Base-by-base conservation (phyloP, 2,888 invertebrate genomes). In the Pachydiplax longipennis region DNA sequence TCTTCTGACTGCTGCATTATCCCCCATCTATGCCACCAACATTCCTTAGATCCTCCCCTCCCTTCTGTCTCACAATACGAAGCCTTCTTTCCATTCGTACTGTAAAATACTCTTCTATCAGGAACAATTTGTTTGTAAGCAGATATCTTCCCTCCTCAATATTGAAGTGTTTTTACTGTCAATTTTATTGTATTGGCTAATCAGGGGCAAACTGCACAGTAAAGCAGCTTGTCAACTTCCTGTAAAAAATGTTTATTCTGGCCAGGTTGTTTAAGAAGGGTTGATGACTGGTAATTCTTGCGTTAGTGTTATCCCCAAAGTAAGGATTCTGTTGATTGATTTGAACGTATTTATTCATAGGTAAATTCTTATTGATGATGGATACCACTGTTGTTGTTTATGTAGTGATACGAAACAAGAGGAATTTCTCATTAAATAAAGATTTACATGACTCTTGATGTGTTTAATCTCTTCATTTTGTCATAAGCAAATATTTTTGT, bases 311-410 rank as follows among this genome's bases (percentile, higher is more conserved):
- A 61, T 87, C 61, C 58, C n/a, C 37, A 22, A 61, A 87, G 44
- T 87, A 87, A 87, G 61, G 87, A 61, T 87, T 87, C 37, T 61
- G 87, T 87, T 87, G 61, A 61, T 87, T 87, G 61, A 87, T 61
- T 87, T 87, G 87, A 87, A 61, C n/a, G n/a, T 61, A 61, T 37
- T 87, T 65, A 87, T 87, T 87, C 37, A 48, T 87, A 73, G 31
- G 73, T 73, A 73, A 73, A 73, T 73, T 73, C 73, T 25, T 73
- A 73, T 73, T 73, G 73, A 73, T 73, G 73, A 73, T 73, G 73
- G 31, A 73, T 31, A 31, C 73, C n/a, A 73, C 31, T 25, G 31
- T 73, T 73, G 31, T 31, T 73, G 31, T 73, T 73, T 73, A 73
- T 73, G 73, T 73, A 73, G 73, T 25, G 31, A 25, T 73, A 31